Conservation (phyloP, 2,797 vertebrate species). For the Jordanella pulchra region DNA sequence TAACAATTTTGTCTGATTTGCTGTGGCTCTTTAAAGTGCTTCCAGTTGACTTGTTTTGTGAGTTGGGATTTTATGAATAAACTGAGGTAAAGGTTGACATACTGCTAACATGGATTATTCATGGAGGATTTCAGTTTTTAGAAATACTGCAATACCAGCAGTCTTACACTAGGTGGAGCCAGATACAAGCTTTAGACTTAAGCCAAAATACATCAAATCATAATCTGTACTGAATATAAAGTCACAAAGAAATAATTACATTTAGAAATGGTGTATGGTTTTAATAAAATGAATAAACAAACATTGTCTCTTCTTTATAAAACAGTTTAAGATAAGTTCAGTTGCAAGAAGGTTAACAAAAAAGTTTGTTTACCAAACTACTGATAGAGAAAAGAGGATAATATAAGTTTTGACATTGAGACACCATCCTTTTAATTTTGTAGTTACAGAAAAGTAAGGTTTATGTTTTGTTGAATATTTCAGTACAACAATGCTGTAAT, state of each 20-base stretch:
- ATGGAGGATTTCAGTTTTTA: not conserved
- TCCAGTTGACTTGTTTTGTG: too few relatives aligned
- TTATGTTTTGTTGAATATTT: not conserved
- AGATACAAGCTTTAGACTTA: conserved; percentile 22
- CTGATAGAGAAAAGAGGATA: not conserved
- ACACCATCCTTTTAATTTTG: not conserved
- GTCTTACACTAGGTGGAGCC: conserved; percentile 46
- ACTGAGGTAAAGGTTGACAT: too few relatives aligned
- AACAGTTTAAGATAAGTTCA: not conserved
- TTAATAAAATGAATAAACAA: not conserved
- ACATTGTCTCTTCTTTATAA: not conserved
- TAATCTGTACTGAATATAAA: not conserved
- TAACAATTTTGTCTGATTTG: too few relatives aligned
- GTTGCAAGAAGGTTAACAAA: not conserved
- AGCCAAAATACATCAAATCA: too few relatives aligned
- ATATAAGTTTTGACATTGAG: not conserved
- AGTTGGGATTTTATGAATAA: too few relatives aligned
- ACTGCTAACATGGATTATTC: not conserved
- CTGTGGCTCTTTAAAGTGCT: too few relatives aligned
- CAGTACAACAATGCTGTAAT: not conserved
- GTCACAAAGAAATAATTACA: not conserved
- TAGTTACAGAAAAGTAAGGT: not conserved
- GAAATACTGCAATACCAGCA: conserved; percentile 12
- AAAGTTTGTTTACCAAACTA: not conserved
- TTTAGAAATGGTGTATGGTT: not conserved